phyloP scores from a whole-genome alignment of 2,797 vertebrate species.

The Anguilla marmorata region DNA sequence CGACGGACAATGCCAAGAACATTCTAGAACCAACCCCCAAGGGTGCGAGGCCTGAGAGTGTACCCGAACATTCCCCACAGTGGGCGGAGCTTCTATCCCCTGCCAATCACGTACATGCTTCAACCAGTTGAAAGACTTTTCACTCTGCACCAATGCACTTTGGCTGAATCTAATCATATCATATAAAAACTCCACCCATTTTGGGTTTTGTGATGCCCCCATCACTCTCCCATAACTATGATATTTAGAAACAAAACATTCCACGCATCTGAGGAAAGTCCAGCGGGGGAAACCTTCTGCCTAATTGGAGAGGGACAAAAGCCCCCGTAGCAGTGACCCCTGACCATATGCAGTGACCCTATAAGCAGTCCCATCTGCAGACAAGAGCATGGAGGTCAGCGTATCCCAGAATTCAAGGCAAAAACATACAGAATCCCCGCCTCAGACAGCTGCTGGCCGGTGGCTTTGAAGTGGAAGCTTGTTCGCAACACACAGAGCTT shows the following conservation, averaged over 20 bases:
- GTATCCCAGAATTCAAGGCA: not conserved
- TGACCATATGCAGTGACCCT: not conserved
- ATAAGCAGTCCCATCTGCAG: not conserved
- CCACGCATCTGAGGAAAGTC: not conserved
- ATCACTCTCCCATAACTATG: not conserved
- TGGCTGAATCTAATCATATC: too few relatives aligned
- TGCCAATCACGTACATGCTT: too few relatives aligned
- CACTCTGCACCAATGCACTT: too few relatives aligned
- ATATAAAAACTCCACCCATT: too few relatives aligned
- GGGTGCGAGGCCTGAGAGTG: too few relatives aligned
- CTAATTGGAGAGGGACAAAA: not conserved
- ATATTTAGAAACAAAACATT: too few relatives aligned
- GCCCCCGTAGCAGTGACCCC: not conserved
- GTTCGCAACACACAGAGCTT: constrained; percentile 19
- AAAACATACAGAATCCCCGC: constrained; percentile 16
- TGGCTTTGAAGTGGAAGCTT: constrained; percentile 38
- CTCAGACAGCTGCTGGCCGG: constrained; percentile 48
- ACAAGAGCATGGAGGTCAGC: not conserved
- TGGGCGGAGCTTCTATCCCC: too few relatives aligned
- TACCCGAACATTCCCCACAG: too few relatives aligned
- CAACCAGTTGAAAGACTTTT: too few relatives aligned
- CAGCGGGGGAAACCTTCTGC: not conserved
- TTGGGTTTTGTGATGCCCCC: too few relatives aligned
- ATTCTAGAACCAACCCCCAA: too few relatives aligned
- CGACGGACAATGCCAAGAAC: too few relatives aligned